Base-by-base conservation (phyloP, 2,797 vertebrate species). In the Dendrocincla fuliginosa region DNA sequence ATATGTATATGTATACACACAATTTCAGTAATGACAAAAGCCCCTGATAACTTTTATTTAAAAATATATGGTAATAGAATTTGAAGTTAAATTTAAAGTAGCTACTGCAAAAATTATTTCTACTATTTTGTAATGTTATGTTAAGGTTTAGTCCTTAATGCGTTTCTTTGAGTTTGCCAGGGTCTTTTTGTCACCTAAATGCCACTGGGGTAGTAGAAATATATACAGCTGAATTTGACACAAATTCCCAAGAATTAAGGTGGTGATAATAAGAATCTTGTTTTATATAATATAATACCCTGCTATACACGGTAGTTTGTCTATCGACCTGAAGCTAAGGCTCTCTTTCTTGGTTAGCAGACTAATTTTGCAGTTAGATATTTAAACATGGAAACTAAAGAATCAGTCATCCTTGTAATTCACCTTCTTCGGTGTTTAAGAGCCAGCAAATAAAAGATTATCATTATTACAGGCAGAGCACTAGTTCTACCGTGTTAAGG, bases 341-440 rank as follows among this genome's bases (percentile, higher is more conserved):
- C 25, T 80, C 8, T 11, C 50, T 57, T 63, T 32, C 60, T 64
- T 76, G 44, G 9, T 55, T 41, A 64, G 65, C 17, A 74, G 53
- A 20, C 59, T 60, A 60, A 75, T 68, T 86, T 75, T 64, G 49
- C 83, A 86, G 35, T 64, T 44, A 68, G 37, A 20, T 64, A 30
- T 30, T 87, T 61, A 75, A 92, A 24, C 11, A 19, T 0, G 2
- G 73, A 49, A 67, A 79, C n/a, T 2, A 68, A 91, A 73, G 78
- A 49, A 64, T 37, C 61, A 50, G 41, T 47, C 73, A 73, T 78
- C 50, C 76, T 39, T 86, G 61, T 87, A 80, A 75, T 57, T 78
- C 5, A 3, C 22, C 10, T 8, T 20, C 59, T 90, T 50, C 30
- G 30, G 11, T 44, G 28, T 71, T 93, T 42, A 42, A 68, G 44